phyloP scores from a whole-genome alignment of 1,140 invertebrate species.

The Platorchestia sp. region DNA sequence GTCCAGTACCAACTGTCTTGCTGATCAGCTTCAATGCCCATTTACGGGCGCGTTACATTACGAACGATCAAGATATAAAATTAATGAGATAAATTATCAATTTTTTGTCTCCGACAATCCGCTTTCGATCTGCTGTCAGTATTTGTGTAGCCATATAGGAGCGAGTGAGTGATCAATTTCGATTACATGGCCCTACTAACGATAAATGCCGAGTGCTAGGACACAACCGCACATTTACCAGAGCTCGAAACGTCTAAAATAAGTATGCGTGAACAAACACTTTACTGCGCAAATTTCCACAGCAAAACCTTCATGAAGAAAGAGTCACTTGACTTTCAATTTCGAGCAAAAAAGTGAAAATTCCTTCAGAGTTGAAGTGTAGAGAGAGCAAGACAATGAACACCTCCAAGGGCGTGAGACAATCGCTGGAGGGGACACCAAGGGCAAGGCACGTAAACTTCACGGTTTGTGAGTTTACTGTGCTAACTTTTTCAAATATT shows the following conservation, averaged over 20 bases:
- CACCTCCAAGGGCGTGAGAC: neutral
- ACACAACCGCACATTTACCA: neutral
- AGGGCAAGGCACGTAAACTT: neutral
- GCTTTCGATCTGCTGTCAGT: too few relatives aligned
- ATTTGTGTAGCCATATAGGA: too few relatives aligned
- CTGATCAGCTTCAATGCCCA: too few relatives aligned
- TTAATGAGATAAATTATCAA: too few relatives aligned
- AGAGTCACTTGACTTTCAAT: slow-evolving; percentile 1
- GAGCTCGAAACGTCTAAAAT: neutral
- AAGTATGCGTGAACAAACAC: neutral
- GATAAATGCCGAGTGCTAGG: neutral
- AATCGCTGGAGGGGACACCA: neutral
- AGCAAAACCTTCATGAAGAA: neutral
- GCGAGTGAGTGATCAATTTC: neutral
- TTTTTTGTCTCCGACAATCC: too few relatives aligned
- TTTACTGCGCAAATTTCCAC: neutral
- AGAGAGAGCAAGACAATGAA: neutral
- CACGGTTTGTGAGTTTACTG: neutral
- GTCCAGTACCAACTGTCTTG: too few relatives aligned
- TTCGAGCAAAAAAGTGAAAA: neutral
- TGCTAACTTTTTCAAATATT: neutral
- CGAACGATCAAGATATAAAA: too few relatives aligned
- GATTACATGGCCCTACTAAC: neutral
- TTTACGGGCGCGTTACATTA: too few relatives aligned
- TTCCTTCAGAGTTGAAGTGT: neutral